Base-by-base conservation (phyloP, 2,888 invertebrate species). In the Mycalesis mineus region DNA sequence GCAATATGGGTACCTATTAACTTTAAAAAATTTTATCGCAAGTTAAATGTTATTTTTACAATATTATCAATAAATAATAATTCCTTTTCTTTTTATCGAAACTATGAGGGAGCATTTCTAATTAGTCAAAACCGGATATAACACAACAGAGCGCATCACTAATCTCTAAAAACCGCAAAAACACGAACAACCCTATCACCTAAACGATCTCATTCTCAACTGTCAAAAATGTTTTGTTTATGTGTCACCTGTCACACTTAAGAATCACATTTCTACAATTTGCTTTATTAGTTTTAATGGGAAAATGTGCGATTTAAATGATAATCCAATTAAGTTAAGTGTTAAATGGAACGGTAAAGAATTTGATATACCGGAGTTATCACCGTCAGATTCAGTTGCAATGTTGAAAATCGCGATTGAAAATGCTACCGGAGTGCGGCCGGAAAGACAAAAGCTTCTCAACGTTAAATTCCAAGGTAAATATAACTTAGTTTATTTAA, bases 321-420 rank as follows among this genome's bases (percentile, higher is more conserved):
- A 88, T 64, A 88, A 74, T 75, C 78, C 84, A 45, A 66, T 89
- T 63, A 89, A 88, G 71, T 68, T 97, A 62, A 92, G 93, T 68
- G 94, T 98, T 7, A 98, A 98, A 91, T 98, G 98, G 97, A 95
- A 95, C 81, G 97, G 97, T 51, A 95, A 96, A 73, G 98, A 98
- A 80, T 97, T 93, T 77, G 93, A 93, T 66, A 92, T 98, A 62
- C 90, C 91, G 45, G 93, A 95, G 75, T 88, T 98, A 62, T 91
- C 92, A 11, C 94, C 93, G 60, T 93, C 93, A 50, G 95, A 96
- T 71, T 96, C 95, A 1, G 95, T 98, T 0, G 92, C 92, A 14
- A 93, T 94, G 81, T 88, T 98, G 65, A 98, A 98, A 84, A 92
- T 94, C 72, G 93, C 93, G 59, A 97, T 98, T 67, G 94, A 95